Conservation (phyloP, 2,888 invertebrate genomes). For the Lottia scabra region DNA sequence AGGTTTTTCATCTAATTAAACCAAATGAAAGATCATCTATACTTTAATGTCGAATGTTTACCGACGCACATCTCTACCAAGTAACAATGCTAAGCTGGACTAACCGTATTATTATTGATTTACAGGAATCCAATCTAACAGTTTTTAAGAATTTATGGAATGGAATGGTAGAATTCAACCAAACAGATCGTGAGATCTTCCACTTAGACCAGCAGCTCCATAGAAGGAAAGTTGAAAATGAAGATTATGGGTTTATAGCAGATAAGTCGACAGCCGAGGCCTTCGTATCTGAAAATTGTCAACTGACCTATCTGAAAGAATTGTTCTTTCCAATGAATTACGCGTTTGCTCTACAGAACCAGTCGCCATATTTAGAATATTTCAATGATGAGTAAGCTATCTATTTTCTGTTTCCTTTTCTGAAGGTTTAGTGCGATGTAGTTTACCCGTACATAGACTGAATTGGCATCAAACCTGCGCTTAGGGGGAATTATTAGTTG, state of each 20-base stretch:
- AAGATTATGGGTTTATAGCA: conserved; percentile 38
- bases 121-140: conserved; percentile 38
- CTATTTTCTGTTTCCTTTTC: no score
- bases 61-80: no score
- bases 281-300: conserved; percentile 43
- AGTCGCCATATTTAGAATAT: conserved; percentile 48
- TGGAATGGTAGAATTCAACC: conserved; percentile 30
- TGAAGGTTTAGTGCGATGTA: no score
- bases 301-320: conserved; percentile 49
- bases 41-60: no score
- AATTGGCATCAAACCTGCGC: no score
- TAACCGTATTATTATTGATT: background rate
- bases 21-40: no score
- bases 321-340: conserved; percentile 52
- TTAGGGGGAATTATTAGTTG: no score
- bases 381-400: conserved; percentile 54
- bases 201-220: conserved; percentile 34
- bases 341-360: conserved; percentile 50
- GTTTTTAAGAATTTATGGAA: conserved; percentile 40
- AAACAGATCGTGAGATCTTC: conserved; percentile 42
- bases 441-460: no score
- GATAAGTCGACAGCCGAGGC: conserved; percentile 50
- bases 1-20: no score
- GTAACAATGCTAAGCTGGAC: no score
- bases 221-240: conserved; percentile 35